These are phyloP conservation scores for Drosophila nigromelanica DNA, from an alignment of 1,140 invertebrate genomes.

Conservation along the genomic window DNA sequence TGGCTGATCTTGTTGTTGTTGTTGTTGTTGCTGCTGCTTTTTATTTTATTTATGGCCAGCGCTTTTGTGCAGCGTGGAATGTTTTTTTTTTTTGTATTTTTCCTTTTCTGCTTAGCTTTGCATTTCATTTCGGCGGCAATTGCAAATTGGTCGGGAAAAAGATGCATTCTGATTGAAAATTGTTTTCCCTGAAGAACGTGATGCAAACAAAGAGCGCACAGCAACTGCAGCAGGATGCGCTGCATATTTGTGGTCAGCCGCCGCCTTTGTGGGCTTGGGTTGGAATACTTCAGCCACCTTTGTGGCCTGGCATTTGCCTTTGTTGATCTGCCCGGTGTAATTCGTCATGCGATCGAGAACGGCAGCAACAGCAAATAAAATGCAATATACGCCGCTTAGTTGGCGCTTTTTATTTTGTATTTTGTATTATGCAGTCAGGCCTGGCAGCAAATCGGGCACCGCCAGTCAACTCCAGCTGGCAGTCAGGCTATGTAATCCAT, in stretches of 20 bases:
- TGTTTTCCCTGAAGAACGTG: constrained; percentile 71
- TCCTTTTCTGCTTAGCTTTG: constrained; percentile 55
- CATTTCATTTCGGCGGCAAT: constrained; percentile 64
- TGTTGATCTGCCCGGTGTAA: constrained; percentile 43
- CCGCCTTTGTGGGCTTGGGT: constrained; percentile 19
- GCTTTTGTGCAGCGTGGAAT: constrained; percentile 21
- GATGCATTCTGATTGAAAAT: constrained; percentile 44
- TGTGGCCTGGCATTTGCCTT: constrained; percentile 42
- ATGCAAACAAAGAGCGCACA: constrained; percentile 46
- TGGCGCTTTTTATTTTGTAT: constrained; percentile 73
- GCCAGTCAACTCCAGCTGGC: neutral
- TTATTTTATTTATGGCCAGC: constrained; percentile 52
- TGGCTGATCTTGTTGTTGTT: constrained; percentile 1
- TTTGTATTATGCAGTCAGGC: constrained; percentile 47
- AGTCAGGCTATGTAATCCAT: constrained; percentile 18
- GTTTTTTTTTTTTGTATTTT: constrained; percentile 21
- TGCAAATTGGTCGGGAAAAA: neutral
- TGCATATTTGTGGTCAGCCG: constrained; percentile 71
- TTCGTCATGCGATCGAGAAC: constrained; percentile 68
- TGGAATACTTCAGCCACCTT: constrained; percentile 3
- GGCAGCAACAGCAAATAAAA: constrained; percentile 42
- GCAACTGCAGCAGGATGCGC: constrained; percentile 50
- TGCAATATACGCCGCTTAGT: constrained; percentile 64
- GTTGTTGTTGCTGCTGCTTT: constrained; percentile 7
- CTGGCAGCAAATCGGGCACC: too few species aligned